These are phyloP conservation scores for Sylvilagus bachmani DNA, from an alignment of 2,113 vertebrate genomes.

Conservation along the genomic window DNA sequence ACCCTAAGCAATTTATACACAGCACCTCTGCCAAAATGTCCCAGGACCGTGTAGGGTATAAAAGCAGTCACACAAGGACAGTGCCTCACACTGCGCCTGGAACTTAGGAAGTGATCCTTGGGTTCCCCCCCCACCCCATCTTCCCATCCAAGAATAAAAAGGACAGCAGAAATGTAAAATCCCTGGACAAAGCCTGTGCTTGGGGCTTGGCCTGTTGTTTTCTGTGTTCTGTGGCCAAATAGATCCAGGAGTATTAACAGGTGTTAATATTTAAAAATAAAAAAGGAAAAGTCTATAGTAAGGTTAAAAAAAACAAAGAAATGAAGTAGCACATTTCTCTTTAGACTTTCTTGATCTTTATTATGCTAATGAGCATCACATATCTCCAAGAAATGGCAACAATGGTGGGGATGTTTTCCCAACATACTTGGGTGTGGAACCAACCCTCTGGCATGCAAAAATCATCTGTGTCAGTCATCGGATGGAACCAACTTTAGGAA, in stretches of 20 bases:
- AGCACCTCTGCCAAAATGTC: background rate
- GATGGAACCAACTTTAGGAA: background rate
- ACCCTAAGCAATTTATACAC: background rate
- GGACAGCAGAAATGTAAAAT: background rate
- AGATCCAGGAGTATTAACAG: background rate
- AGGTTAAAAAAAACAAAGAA: constrained; percentile 42
- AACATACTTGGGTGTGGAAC: background rate
- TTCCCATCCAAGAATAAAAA: background rate
- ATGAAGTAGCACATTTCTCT: background rate
- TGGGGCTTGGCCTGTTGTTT: background rate
- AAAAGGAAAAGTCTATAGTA: background rate
- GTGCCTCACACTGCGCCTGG: background rate
- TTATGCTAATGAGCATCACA: accelerated
- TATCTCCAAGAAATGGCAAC: background rate
- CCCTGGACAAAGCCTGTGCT: background rate
- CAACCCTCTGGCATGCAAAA: background rate
- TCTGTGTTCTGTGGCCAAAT: background rate
- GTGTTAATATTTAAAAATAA: background rate
- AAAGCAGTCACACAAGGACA: background rate
- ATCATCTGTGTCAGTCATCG: background rate
- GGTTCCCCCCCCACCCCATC: background rate
- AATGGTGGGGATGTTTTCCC: background rate
- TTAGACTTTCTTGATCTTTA: background rate
- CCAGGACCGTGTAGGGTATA: background rate
- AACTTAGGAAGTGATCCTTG: background rate